phyloP scores from a whole-genome alignment of 2,113 vertebrate genomes.

The Alces alces region DNA sequence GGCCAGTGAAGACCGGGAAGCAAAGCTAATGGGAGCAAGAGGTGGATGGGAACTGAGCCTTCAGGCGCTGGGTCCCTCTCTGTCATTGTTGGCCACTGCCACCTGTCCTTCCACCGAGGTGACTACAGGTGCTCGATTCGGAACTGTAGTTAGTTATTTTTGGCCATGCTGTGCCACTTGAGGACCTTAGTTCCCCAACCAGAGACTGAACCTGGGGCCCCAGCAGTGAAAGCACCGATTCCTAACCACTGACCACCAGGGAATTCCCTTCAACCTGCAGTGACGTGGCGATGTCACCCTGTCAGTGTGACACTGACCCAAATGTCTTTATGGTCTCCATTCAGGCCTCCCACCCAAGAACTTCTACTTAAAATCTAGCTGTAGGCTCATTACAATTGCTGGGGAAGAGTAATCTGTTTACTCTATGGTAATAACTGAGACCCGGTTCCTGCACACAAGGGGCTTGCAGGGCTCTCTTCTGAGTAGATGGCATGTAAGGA shows the following conservation, averaged over 20 bases:
- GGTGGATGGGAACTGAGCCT: slow-evolving; percentile 59
- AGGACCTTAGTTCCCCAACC: background rate
- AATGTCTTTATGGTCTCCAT: slow-evolving; percentile 65
- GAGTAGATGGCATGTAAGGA: background rate
- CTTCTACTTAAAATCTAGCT: slow-evolving; percentile 59
- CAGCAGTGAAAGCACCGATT: background rate
- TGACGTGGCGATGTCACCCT: slow-evolving; percentile 55
- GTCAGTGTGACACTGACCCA: slow-evolving; percentile 63
- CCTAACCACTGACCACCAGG: background rate
- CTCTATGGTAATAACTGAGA: background rate
- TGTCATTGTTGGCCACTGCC: slow-evolving; percentile 21
- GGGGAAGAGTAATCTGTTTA: background rate
- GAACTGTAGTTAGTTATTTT: slow-evolving; percentile 48
- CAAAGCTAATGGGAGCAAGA: background rate
- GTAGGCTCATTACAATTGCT: background rate
- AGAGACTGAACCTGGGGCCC: background rate
- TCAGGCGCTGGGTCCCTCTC: slow-evolving; percentile 52
- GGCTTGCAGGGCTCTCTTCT: background rate
- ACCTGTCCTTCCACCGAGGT: slow-evolving; percentile 21
- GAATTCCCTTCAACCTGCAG: background rate
- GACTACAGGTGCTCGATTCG: slow-evolving; percentile 53
- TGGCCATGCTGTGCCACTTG: background rate
- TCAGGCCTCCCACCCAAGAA: slow-evolving; percentile 33
- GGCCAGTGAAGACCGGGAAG: slow-evolving; percentile 40
- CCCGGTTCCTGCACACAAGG: background rate